A percentile compares a stretch with the other conserved stretches of the same genome.
Conservation (phyloP, 2,888 invertebrate genomes). For the Orchesellides sinensis region DNA sequence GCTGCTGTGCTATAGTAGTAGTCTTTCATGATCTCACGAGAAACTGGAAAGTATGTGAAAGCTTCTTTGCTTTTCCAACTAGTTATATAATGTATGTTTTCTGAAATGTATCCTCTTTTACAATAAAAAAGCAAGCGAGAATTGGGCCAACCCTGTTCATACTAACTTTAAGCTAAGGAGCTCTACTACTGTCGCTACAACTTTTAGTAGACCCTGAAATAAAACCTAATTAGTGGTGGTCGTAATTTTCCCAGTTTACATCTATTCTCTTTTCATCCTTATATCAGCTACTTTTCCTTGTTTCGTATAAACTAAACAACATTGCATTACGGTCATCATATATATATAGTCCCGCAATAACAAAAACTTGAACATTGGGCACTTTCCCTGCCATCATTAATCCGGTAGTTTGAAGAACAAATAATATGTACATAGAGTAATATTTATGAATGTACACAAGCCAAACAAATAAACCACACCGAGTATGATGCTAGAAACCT, state of each 20-base stretch:
- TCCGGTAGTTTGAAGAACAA: no score
- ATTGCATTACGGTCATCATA: no score
- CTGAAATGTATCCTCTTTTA: background rate
- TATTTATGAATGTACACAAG: no score
- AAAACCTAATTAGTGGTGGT: constrained; percentile 64
- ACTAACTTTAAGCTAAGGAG: no score
- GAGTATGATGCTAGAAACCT: no score
- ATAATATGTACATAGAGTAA: no score
- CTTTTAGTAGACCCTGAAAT: constrained; percentile 35
- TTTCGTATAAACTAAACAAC: no score
- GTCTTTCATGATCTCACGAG: background rate
- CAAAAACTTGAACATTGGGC: background rate
- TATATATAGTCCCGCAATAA: no score
- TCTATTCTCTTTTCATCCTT: constrained; percentile 42
- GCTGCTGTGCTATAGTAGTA: no score
- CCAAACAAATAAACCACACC: no score
- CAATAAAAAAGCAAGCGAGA: constrained; percentile 3
- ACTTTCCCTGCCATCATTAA: no score
- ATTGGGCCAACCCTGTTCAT: background rate
- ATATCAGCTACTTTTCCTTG: constrained; percentile 39
- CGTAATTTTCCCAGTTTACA: constrained; percentile 64
- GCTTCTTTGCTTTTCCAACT: background rate
- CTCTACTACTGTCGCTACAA: background rate
- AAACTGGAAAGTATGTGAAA: background rate
- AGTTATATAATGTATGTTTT: background rate